Percentiles rank a stretch among this genome's conserved stretches.
Evolutionary conservation across 2,888 invertebrate species (phyloP).

Genomic region (Napeogenes inachia): DNA sequence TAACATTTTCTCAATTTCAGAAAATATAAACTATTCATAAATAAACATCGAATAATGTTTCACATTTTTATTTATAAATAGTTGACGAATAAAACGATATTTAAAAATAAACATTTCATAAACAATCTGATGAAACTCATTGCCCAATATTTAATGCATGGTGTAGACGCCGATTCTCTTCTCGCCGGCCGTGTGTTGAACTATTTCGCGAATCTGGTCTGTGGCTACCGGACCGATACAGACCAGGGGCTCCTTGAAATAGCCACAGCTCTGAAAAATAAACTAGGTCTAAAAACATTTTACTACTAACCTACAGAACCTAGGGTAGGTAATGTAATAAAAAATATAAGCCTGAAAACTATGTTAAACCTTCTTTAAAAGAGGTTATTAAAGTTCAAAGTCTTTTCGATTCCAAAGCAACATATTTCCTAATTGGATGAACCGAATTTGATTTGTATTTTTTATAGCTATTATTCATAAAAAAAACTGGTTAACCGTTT

Average conservation of each 20-base stretch:
- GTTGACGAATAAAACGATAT: slow-evolving; percentile 15
- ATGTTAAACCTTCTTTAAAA: too few relatives aligned
- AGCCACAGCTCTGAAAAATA: slow-evolving; percentile 85
- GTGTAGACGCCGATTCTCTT: slow-evolving; percentile 85
- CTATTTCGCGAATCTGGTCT: slow-evolving; percentile 81
- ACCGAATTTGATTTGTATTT: too few relatives aligned
- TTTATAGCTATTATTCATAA: too few relatives aligned
- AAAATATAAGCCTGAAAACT: too few relatives aligned
- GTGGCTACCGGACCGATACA: slow-evolving; percentile 92
- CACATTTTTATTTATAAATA: slow-evolving; percentile 24
- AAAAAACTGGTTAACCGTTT: too few relatives aligned
- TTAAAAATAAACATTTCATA: not conserved
- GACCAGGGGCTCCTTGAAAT: slow-evolving; percentile 91
- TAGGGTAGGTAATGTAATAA: too few relatives aligned
- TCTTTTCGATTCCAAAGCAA: too few relatives aligned
- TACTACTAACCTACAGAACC: too few relatives aligned
- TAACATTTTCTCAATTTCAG: slow-evolving; percentile 15
- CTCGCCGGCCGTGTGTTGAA: slow-evolving; percentile 89
- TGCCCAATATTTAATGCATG: slow-evolving; percentile 52
- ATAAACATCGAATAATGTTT: slow-evolving; percentile 18
- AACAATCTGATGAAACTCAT: not conserved
- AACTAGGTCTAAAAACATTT: slow-evolving; percentile 10
- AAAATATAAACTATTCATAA: slow-evolving; percentile 15
- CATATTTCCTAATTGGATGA: too few relatives aligned
- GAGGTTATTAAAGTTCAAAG: too few relatives aligned